Base-by-base conservation (phyloP, 1,140 invertebrate genomes). In the Lutraria rhynchaena region DNA sequence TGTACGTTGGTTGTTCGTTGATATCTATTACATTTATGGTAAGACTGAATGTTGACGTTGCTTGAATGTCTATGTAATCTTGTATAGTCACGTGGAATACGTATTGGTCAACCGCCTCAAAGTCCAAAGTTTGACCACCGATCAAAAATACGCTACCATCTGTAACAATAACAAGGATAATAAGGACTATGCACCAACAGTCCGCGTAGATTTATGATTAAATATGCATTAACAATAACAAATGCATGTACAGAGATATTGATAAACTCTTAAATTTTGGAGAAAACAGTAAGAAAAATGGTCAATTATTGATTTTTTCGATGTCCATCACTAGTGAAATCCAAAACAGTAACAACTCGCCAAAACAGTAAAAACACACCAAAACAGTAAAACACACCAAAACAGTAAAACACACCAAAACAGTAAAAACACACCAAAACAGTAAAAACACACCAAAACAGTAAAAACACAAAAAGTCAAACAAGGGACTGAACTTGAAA, bases 1-100 rank as follows among this genome's bases (percentile, higher is more conserved):
- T 35, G n/a, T n/a, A 78, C 44, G 60, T 67, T n/a, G 75, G 75
- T 35, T 35, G 37, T 33, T 78, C 75, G 31, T 53, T 53, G n/a
- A 67, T 49, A 49, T 78, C 61, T 19, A 1, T 67, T 1, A 78
- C 75, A 19, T 55, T 29, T 29, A 78, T 44, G 3, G 75, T 78
- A 3, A 78, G 31, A 17, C 29, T 78, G 46, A 67, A 78, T 4
- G 37, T 51, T 63, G 60, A 63, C 5, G 24, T 65, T 11, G n/a
- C 24, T n/a, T 49, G 37, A 3, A 24, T 2, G 15, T 67, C 61
- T 3, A 78, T 46, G 31, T 55, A 55, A 60, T 78, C 75, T n/a
- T 67, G 15, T 5, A 78, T 55, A 22, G 49, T 31, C n/a, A 67
- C 75, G 2, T 17, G 11, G 0, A 65, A 24, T 17, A 53, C 51